These are phyloP conservation scores for Calidris pugnax DNA, from an alignment of 2,113 vertebrate species.

Conservation along the genomic window DNA sequence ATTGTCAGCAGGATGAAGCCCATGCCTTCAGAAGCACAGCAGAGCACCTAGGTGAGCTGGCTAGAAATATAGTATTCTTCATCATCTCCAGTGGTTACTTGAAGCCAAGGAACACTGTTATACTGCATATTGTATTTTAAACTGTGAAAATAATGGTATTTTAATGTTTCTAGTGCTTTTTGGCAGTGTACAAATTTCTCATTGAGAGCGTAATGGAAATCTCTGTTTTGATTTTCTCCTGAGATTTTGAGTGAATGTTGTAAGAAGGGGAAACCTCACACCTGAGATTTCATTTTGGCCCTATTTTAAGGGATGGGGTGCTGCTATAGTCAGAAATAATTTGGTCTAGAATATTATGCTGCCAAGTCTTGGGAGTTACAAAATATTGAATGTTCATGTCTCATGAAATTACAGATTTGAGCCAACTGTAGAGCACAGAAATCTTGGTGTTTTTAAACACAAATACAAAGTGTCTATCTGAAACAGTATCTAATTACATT, in stretches of 20 bases:
- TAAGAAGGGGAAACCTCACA: background rate
- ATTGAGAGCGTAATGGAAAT: background rate
- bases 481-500: background rate
- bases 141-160: background rate
- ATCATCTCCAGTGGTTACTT: background rate
- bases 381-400: background rate
- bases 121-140: background rate
- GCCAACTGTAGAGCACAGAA: background rate
- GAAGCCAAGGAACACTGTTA: background rate
- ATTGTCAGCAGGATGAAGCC: background rate
- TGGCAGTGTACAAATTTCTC: background rate
- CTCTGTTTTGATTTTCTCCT: background rate
- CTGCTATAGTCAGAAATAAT: background rate
- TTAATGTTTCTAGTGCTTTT: background rate
- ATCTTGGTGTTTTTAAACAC: background rate
- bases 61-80: background rate
- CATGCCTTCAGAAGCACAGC: background rate
- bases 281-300: background rate
- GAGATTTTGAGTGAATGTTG: background rate
- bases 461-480: background rate
- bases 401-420: background rate
- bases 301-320: background rate
- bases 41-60: background rate
- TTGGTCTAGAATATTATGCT: background rate
- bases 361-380: background rate